Evolutionary conservation across 2,888 invertebrate species (phyloP).

Genomic region (Agrochola circellaris): DNA sequence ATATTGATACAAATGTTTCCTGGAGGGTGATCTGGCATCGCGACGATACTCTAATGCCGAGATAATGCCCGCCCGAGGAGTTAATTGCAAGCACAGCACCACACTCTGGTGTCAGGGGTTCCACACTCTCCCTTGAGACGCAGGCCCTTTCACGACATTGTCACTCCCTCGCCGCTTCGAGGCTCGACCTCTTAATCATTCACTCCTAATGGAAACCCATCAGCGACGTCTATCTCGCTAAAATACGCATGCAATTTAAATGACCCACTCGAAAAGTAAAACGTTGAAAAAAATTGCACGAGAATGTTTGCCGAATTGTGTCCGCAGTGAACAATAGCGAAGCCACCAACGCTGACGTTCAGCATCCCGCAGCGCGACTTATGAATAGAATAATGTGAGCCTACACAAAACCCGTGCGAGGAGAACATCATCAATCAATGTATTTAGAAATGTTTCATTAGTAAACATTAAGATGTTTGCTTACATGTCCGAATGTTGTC

Average conservation of each 20-base stretch:
- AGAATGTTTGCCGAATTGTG: slow-evolving; percentile 85
- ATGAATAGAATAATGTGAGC: slow-evolving; percentile 88
- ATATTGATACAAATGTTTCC: slow-evolving; percentile 68
- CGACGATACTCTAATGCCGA: slow-evolving; percentile 79
- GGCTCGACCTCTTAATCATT: slow-evolving; percentile 86
- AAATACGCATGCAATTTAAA: slow-evolving; percentile 89
- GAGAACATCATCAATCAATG: slow-evolving; percentile 88
- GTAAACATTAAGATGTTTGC: slow-evolving; percentile 91
- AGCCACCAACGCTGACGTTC: slow-evolving; percentile 87
- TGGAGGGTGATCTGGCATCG: slow-evolving; percentile 56
- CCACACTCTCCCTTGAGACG: slow-evolving; percentile 76
- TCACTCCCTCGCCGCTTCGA: slow-evolving; percentile 70
- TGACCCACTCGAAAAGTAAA: slow-evolving; percentile 80
- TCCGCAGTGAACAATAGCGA: slow-evolving; percentile 83
- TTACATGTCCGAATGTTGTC: slow-evolving; percentile 89
- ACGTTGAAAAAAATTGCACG: slow-evolving; percentile 77
- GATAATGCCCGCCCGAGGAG: slow-evolving; percentile 87
- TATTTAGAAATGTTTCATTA: slow-evolving; percentile 90
- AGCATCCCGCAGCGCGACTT: slow-evolving; percentile 85
- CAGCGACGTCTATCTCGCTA: slow-evolving; percentile 76
- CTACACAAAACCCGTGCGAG: slow-evolving; percentile 86
- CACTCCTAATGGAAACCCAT: slow-evolving; percentile 87
- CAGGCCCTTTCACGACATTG: slow-evolving; percentile 53
- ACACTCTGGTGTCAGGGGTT: slow-evolving; percentile 80
- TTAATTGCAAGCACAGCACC: slow-evolving; percentile 88